Evolutionary conservation across 2,888 invertebrate genomes (phyloP), one percentile per base, ranked within the genome.

Genomic region (Nomada ferruginata): DNA sequence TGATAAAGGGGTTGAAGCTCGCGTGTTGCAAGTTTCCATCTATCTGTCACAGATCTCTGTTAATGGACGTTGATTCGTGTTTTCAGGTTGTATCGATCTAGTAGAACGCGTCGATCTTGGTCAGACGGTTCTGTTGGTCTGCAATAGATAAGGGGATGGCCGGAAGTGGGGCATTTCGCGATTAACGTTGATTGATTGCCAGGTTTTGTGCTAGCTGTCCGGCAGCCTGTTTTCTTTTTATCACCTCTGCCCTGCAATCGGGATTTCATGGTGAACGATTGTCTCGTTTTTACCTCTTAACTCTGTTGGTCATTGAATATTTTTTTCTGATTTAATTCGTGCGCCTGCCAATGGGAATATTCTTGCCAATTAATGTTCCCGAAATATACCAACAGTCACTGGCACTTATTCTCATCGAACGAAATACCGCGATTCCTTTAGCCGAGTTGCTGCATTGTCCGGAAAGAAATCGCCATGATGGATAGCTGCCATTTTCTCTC

Each of bases 141-240:
- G 15, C n/a, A 7, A n/a, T 47, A 9, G 69, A 69, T 47, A 29
- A 59, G 2, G 50, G n/a, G 20, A 42, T 15, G 23, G 13, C 18
- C 47, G 60, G 36, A 77, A 74, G 36, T 55, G n/a, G 61, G 29
- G 47, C 74, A 61, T 74, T 53, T 66, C 47, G 42, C 57, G 72
- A 64, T 72, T 64, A 44, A 44, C 44, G 50, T 23, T 64, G 72
- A 76, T 64, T 47, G 57, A 76, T 76, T 20, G 64, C 26, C 13
- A 36, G 36, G 10, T 26, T 23, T 42, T n/a, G 36, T 53, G 15
- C 20, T 5, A 10, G 36, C 60, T 10, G 4, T n/a, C 11, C 47
- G 15, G 13, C 47, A 10, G 36, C 7, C 36, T 0, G 36, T 36
- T 1, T 7, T 7, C 7, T 36, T 36, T 47, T 15, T 15, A 2